phyloP scores from a whole-genome alignment of 1,140 invertebrate species.

The Nymphalis io region DNA sequence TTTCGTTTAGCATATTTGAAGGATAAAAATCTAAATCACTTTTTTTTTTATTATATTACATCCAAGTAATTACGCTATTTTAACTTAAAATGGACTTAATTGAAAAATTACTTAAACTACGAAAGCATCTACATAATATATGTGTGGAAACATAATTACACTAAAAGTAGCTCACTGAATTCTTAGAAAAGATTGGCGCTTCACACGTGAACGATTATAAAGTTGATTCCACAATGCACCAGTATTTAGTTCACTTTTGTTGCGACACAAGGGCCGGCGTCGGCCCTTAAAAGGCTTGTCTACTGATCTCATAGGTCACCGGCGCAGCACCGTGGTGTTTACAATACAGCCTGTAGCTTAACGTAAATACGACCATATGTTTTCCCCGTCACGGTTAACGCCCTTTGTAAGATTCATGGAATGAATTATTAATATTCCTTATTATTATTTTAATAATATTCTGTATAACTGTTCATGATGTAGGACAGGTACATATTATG shows the following conservation, averaged over 20 bases:
- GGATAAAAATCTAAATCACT: too few relatives aligned
- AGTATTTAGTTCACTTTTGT: constrained; percentile 40
- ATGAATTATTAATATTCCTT: constrained; percentile 5
- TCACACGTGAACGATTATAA: constrained; percentile 6
- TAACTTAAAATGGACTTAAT: not conserved
- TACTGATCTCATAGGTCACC: constrained; percentile 68
- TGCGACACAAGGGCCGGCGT: constrained; percentile 64
- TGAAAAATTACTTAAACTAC: not conserved
- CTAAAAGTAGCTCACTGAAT: constrained; percentile 2
- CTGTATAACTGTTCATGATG: not conserved
- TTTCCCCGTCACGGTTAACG: constrained; percentile 23
- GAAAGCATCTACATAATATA: not conserved
- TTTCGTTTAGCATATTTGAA: too few relatives aligned
- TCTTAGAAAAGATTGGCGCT: constrained; percentile 13
- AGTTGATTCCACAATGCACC: constrained; percentile 32
- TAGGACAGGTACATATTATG: not conserved
- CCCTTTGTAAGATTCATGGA: constrained; percentile 11
- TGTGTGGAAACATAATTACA: constrained; percentile 8
- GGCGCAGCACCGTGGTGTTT: constrained; percentile 32
- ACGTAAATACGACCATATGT: constrained; percentile 31
- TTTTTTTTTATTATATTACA: too few relatives aligned
- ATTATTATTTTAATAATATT: constrained; percentile 14
- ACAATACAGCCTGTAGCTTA: constrained; percentile 23
- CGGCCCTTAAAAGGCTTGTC: constrained; percentile 67
- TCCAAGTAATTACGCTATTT: not conserved